These are phyloP conservation scores for Peromyscus eremicus DNA, from an alignment of 2,797 vertebrate species.

Conservation along the genomic window DNA sequence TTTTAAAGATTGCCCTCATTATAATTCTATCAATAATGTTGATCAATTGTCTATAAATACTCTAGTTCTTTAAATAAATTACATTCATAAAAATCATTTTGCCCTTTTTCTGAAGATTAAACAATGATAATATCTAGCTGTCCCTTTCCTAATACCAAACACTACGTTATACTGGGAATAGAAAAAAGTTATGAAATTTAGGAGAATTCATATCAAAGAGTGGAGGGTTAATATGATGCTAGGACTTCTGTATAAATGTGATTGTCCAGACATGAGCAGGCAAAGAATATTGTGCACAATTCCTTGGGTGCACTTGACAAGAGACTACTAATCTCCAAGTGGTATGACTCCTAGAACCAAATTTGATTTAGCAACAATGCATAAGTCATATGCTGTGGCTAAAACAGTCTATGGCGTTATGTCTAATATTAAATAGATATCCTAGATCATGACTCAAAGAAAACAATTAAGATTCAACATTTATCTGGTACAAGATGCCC, in stretches of 20 bases:
- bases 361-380: neutral
- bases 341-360: neutral
- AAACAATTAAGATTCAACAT: neutral
- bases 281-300: neutral
- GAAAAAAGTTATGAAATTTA: neutral
- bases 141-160: neutral
- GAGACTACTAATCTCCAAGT: neutral
- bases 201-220: neutral
- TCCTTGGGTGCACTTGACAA: neutral
- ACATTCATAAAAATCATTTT: neutral
- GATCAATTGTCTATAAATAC: neutral
- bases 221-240: neutral
- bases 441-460: neutral
- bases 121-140: neutral
- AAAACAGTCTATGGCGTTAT: neutral
- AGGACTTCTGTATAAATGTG: neutral
- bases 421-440: neutral
- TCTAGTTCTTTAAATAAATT: neutral
- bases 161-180: neutral
- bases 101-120: neutral
- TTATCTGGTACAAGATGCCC: neutral
- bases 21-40: neutral
- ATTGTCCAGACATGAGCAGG: neutral
- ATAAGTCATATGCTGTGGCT: neutral
- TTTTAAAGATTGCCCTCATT: neutral